A percentile compares a stretch with the other conserved stretches of the same genome.
Evolutionary conservation across 1,140 invertebrate genomes (phyloP).

Genomic region (Anastrepha obliqua): DNA sequence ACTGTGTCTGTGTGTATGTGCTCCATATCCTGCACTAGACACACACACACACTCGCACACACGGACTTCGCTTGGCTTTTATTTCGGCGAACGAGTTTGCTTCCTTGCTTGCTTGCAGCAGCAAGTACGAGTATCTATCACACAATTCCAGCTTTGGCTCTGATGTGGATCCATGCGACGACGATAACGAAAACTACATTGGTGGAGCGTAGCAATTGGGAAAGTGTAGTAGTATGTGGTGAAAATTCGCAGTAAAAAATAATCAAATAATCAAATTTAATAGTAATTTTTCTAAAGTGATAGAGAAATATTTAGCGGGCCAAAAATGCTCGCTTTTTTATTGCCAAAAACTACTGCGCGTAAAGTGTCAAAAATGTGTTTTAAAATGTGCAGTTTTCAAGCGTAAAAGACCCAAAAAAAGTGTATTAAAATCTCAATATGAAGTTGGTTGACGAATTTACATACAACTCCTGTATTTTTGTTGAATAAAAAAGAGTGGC

Average conservation of each 20-base stretch:
- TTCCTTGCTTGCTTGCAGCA: neutral
- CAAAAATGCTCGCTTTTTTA: neutral
- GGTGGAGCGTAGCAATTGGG: neutral
- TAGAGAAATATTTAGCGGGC: neutral
- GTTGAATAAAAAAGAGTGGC: neutral
- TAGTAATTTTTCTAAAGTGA: neutral
- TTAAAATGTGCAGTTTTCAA: neutral
- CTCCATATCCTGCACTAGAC: conserved; percentile 36
- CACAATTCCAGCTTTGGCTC: conserved; percentile 17
- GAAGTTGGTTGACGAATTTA: neutral
- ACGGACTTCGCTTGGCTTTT: neutral
- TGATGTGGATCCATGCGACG: conserved; percentile 25
- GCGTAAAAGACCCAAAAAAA: neutral
- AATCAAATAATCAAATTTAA: conserved; percentile 30
- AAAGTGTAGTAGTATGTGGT: conserved; percentile 32
- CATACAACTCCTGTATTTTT: neutral
- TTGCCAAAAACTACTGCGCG: neutral
- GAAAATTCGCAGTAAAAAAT: conserved; percentile 26
- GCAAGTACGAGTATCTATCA: conserved; percentile 36
- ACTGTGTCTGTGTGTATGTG: neutral
- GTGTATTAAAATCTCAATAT: neutral
- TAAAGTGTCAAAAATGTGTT: neutral
- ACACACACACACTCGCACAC: neutral
- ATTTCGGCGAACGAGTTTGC: conserved; percentile 11
- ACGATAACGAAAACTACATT: conserved; percentile 5